Conservation (phyloP, 2,113 vertebrate species). For the Vulpes vulpes region DNA sequence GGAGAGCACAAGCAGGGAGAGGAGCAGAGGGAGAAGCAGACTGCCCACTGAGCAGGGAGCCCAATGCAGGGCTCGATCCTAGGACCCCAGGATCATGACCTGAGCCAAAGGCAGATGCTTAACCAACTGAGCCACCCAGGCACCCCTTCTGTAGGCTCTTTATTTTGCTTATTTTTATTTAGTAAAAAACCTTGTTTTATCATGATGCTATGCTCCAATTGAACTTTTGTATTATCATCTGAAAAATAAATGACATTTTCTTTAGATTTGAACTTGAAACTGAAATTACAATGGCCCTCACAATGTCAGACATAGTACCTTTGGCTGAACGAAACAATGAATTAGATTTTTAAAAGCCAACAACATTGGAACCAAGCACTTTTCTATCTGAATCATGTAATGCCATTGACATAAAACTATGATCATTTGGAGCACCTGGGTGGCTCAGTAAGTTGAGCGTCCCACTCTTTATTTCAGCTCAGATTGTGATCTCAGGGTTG, state of each 20-base stretch:
- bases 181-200: background rate
- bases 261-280: background rate
- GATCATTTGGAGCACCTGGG: background rate
- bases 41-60: background rate
- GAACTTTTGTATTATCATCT: background rate
- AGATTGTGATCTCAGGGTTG: background rate
- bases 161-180: background rate
- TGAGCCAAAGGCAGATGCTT: background rate
- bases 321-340: background rate
- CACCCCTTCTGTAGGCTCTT: background rate
- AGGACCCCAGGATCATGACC: background rate
- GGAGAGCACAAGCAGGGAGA: background rate
- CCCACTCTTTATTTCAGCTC: background rate
- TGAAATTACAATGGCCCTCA: background rate
- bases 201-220: background rate
- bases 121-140: background rate
- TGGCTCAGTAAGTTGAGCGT: background rate
- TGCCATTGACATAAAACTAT: background rate
- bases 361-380: background rate
- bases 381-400: background rate
- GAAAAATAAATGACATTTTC: background rate
- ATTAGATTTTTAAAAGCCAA: background rate
- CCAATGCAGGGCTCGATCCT: background rate
- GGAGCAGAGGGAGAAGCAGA: background rate
- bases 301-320: background rate